Evolutionary conservation across 2,113 vertebrate species (phyloP).

Genomic region (Emberiza fucata): DNA sequence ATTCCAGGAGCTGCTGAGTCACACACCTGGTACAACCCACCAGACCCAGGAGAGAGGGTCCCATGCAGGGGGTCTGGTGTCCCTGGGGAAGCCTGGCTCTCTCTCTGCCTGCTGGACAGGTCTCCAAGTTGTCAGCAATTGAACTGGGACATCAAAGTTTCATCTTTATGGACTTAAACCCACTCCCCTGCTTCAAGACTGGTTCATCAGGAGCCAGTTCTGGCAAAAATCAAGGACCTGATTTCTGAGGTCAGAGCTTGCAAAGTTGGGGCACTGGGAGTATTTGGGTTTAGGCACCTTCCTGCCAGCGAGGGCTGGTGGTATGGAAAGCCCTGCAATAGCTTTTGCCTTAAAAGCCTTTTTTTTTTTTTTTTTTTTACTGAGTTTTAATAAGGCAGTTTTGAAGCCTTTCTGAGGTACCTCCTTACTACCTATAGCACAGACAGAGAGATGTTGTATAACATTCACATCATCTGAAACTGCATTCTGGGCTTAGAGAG

Average conservation of each 20-base stretch:
- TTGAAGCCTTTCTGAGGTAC: neutral
- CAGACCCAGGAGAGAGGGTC: rapidly evolving
- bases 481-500: neutral
- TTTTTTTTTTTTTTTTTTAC: too few species aligned
- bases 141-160: neutral
- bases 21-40: rapidly evolving
- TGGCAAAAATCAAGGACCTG: neutral
- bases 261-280: neutral
- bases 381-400: neutral
- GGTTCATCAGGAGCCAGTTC: neutral
- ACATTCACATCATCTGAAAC: neutral
- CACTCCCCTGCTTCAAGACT: neutral
- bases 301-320: neutral
- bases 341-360: neutral
- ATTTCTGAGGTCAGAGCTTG: neutral
- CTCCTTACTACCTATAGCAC: neutral
- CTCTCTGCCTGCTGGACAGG: neutral
- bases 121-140: neutral
- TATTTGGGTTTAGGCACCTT: neutral
- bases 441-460: neutral
- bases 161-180: neutral
- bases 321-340: neutral
- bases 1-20: too few species aligned
- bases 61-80: too few species aligned
- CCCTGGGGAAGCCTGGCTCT: neutral